Evolutionary conservation across 2,797 vertebrate genomes (phyloP).

Genomic region (Enteromius anoplus): DNA sequence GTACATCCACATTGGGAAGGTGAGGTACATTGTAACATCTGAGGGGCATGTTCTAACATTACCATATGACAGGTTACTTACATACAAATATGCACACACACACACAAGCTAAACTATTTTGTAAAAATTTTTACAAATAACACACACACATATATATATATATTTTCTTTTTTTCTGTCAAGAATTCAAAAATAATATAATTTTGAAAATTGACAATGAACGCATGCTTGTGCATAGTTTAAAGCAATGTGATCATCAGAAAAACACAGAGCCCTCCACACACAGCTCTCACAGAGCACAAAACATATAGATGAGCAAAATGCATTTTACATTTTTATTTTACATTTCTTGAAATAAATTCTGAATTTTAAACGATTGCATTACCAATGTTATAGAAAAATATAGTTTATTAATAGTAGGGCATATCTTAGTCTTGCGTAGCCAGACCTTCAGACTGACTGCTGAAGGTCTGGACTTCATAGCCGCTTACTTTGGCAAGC

Average conservation of each 20-base stretch:
- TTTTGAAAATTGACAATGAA: background rate
- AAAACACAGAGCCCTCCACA: background rate
- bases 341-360: background rate
- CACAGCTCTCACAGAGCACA: background rate
- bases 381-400: background rate
- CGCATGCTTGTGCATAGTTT: background rate
- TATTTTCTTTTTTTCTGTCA: background rate
- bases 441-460: too few relatives aligned
- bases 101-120: background rate
- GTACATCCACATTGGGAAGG: too few relatives aligned
- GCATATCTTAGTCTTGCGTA: background rate
- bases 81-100: background rate
- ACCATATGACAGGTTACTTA: background rate
- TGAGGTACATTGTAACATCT: background rate
- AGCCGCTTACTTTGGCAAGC: too few relatives aligned
- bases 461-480: too few relatives aligned
- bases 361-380: background rate
- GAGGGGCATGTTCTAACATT: background rate
- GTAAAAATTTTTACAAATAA: too few relatives aligned
- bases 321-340: background rate
- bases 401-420: background rate
- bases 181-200: background rate
- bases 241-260: background rate
- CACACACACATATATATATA: too few relatives aligned
- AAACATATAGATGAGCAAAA: background rate